These are phyloP conservation scores for Mythimna pallens DNA, from an alignment of 2,888 invertebrate species.

Conservation along the genomic window DNA sequence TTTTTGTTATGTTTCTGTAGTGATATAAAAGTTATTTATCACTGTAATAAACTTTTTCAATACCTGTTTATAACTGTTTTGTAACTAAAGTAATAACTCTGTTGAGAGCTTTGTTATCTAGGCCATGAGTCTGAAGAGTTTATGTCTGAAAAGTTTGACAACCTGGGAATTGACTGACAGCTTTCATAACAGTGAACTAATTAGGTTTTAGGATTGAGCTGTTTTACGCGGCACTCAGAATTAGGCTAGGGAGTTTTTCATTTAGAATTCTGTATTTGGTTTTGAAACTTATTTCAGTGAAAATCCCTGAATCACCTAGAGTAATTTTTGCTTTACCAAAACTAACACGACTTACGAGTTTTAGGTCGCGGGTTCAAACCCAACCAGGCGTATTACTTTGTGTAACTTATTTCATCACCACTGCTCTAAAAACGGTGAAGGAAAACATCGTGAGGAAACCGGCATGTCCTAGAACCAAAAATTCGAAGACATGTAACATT, in stretches of 20 bases:
- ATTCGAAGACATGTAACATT: too few relatives aligned
- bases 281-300: background rate
- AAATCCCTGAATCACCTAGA: background rate
- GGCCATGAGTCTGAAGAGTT: conserved; percentile 35
- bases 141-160: conserved; percentile 47
- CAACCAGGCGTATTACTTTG: too few relatives aligned
- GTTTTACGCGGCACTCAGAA: background rate
- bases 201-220: conserved; percentile 6
- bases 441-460: too few relatives aligned
- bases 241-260: background rate
- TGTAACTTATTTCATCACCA: too few relatives aligned
- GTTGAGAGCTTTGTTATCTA: conserved; percentile 25
- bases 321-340: too few relatives aligned
- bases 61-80: background rate
- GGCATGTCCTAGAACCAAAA: too few relatives aligned
- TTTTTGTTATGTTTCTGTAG: background rate
- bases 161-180: conserved; percentile 28
- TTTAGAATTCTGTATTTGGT: background rate
- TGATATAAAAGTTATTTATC: conserved; percentile 4
- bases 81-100: conserved; percentile 17
- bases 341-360: too few relatives aligned
- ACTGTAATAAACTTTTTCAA: conserved; percentile 3
- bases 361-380: too few relatives aligned
- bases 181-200: conserved; percentile 15
- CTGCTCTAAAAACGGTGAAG: too few relatives aligned